Evolutionary conservation across 1,140 invertebrate species (phyloP), one percentile per base, ranked within the genome.

Genomic region (Polypedilum vanderplanki): DNA sequence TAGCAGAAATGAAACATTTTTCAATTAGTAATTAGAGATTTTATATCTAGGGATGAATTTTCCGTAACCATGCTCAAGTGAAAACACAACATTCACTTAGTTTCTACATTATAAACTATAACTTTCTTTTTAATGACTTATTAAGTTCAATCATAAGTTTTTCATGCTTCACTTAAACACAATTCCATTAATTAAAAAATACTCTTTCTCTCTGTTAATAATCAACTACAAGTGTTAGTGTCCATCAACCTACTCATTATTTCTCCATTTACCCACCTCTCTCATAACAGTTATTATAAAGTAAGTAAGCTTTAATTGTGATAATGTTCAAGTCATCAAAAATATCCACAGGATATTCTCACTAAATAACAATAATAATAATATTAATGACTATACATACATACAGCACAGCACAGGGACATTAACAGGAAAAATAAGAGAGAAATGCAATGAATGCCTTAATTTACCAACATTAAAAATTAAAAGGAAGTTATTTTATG

Each of bases 401-500:
- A 57, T 33, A 33, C 24, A 33, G 24, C 5, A 33, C 24, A 33
- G 24, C 5, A 33, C 24, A 33, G 24, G 24, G 24, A 33, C 24
- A 33, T 33, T 33, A 33, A 5, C 5, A 33, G 5, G 24, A 3
- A 33, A n/a, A 46, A 7, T 15, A 46, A 46, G 15, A 70, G 1
- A 70, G 1, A 70, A 5, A 9, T 70, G 65, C 65, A 70, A 57
- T 9, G 10, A 70, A 18, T 18, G 18, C 20, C 65, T 18, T 70
- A 70, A 70, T 70, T 70, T 18, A 22, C 18, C 65, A 22, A 17
- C 65, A 70, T 70, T 70, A 70, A 70, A 70, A 18, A 70, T 70
- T 70, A 20, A 70, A n/a, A n/a, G 20, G 65, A 22, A 70, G 65
- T 70, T 70, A 9, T 70, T 70, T 70, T 20, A 22, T 70, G 46